Evolutionary conservation across 2,888 invertebrate species (phyloP).

Genomic region (Platycnemis pennipes): DNA sequence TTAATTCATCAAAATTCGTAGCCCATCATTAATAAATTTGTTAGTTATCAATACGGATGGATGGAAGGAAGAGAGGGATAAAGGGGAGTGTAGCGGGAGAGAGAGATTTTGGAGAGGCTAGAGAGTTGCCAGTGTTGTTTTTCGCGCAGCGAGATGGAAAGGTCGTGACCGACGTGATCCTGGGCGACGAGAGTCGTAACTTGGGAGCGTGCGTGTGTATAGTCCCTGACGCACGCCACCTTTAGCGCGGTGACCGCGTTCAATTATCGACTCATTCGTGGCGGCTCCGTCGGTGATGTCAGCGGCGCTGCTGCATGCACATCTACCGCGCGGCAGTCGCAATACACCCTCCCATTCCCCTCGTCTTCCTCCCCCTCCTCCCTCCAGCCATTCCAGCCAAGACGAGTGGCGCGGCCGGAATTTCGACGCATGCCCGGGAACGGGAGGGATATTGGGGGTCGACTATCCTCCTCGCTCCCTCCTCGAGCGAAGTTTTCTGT

Average conservation of each 20-base stretch:
- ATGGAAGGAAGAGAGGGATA: not conserved
- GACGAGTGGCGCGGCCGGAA: constrained; percentile 12
- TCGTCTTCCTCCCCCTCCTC: not conserved
- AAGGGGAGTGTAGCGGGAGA: not conserved
- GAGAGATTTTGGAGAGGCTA: not conserved
- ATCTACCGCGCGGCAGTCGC: not conserved
- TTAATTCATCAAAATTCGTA: not conserved
- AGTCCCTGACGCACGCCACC: not conserved
- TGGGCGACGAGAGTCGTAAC: not conserved
- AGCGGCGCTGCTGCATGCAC: not conserved
- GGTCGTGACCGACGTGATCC: constrained; percentile 24
- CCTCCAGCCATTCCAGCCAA: not conserved
- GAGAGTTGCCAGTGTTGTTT: not conserved
- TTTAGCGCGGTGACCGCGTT: not conserved
- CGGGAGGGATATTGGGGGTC: not conserved
- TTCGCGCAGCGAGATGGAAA: not conserved
- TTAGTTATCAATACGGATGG: not conserved
- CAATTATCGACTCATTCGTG: not conserved
- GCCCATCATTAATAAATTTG: not conserved
- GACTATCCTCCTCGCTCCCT: no score
- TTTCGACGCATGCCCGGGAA: not conserved
- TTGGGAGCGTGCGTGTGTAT: not conserved
- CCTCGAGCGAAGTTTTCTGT: no score
- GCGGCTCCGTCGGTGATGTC: not conserved
- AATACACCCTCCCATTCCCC: not conserved